phyloP scores from a whole-genome alignment of 1,140 invertebrate genomes.

The Oreohelix idahoensis region DNA sequence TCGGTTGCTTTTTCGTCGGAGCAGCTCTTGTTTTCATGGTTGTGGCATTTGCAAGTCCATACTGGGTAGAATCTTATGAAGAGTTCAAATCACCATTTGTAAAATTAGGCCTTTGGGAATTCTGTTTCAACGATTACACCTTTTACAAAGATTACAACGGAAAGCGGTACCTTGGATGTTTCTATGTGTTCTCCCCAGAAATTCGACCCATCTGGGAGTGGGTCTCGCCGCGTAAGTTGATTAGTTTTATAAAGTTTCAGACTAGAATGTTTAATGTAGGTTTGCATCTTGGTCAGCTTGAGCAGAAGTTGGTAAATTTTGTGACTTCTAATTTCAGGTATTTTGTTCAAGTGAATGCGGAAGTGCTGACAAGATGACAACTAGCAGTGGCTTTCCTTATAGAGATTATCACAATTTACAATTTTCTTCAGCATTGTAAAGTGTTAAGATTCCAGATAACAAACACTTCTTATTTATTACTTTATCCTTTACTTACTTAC shows the following conservation, averaged over 20 bases:
- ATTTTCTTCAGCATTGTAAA: no score
- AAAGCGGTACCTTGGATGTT: constrained; percentile 91
- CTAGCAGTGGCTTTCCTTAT: no score
- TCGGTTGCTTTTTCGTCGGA: constrained; percentile 56
- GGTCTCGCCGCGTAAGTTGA: constrained; percentile 83
- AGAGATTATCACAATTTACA: no score
- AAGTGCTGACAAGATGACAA: no score
- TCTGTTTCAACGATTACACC: constrained; percentile 93
- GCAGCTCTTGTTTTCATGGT: constrained; percentile 76
- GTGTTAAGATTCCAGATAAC: no score
- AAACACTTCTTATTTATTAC: no score
- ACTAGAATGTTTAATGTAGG: no score
- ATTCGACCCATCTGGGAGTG: constrained; percentile 93
- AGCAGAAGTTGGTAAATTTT: no score
- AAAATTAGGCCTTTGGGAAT: constrained; percentile 97
- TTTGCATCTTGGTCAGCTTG: no score
- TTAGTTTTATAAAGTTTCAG: not conserved
- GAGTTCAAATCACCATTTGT: constrained; percentile 92
- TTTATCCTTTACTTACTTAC: no score
- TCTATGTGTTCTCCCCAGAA: constrained; percentile 92
- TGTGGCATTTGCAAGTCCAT: constrained; percentile 92
- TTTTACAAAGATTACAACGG: constrained; percentile 94
- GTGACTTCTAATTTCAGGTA: no score
- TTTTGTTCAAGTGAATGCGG: no score
- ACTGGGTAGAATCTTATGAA: constrained; percentile 95